Evolutionary conservation across 1,140 invertebrate genomes (phyloP), one percentile per base, ranked within the genome.

Genomic region (Pseudomyrmex pallidus): DNA sequence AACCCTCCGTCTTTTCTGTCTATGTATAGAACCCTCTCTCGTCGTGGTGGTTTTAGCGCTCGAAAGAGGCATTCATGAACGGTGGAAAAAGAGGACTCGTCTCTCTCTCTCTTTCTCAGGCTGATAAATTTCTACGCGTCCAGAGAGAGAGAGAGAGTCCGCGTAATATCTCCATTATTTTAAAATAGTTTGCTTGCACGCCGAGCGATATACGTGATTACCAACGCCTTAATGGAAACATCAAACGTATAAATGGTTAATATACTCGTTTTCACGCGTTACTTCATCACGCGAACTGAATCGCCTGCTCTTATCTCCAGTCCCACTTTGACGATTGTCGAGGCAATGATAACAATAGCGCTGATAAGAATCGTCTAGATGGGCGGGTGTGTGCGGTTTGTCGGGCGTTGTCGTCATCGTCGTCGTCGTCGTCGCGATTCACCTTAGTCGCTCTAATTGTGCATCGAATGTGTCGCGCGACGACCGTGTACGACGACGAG

Each of bases 321-420:
- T 22, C 46, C 12, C 20, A 57, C 13, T 54, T 50, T 62, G 66
- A 68, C 67, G 46, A 68, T 76, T 64, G 15, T 35, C 22, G 44
- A 50, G 35, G 57, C 25, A 73, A 44, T 25, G 80, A 87, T 87
- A 80, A 46, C 62, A 64, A 48, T 74, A 22, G n/a, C 46, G 5
- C 62, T 70, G 74, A 64, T 63, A 84, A 56, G 20, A 50, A 44
- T 74, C 59, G 44, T n/a, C 10, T 46, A 44, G 83, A 80, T 89
- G 68, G 48, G 4, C 5, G 35, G 25, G 50, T 46, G 3, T 17
- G 50, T 46, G 3, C 17, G 48, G 20, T 78, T 66, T 66, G 76
- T 76, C 9, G 59, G 50, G 35, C 62, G 44, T 61, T 67, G 25
- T 57, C 46, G 25, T 76, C 52, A 54, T 73, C 74, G 77, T 5